A percentile compares a stretch with the other conserved stretches of the same genome.
Conservation (phyloP, 2,888 invertebrate genomes). For the Heliconius ismenius region DNA sequence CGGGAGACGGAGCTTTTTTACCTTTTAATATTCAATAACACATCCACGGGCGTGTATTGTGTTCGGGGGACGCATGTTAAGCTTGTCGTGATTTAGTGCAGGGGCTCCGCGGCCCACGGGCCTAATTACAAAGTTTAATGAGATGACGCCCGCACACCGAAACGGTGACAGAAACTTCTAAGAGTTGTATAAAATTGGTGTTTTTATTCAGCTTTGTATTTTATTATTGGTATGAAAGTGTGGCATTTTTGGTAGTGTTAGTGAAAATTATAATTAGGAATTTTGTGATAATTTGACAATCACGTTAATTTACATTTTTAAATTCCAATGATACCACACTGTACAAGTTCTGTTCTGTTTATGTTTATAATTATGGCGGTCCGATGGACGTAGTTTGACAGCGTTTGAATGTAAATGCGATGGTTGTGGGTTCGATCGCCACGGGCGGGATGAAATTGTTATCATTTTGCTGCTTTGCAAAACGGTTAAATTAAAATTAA, state of each 20-base stretch:
- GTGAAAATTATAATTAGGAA: background rate
- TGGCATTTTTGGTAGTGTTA: too few relatives aligned
- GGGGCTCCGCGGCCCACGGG: slow-evolving; percentile 66
- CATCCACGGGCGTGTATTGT: slow-evolving; percentile 65
- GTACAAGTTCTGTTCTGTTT: too few relatives aligned
- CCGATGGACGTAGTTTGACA: too few relatives aligned
- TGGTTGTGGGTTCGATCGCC: too few relatives aligned
- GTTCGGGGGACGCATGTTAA: slow-evolving; percentile 65
- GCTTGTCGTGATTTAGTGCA: slow-evolving; percentile 75
- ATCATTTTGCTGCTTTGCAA: background rate
- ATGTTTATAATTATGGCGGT: too few relatives aligned
- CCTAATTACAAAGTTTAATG: slow-evolving; percentile 80
- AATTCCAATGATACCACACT: too few relatives aligned
- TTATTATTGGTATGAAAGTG: background rate
- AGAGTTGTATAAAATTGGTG: slow-evolving; percentile 1
- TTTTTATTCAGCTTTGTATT: slow-evolving; percentile 2
- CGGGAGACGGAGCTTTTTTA: slow-evolving; percentile 54
- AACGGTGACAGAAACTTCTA: slow-evolving; percentile 25
- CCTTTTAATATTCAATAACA: slow-evolving; percentile 73
- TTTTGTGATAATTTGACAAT: background rate
- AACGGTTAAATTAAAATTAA: too few relatives aligned
- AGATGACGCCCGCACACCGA: slow-evolving; percentile 55
- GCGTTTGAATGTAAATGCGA: too few relatives aligned
- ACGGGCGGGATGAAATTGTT: too few relatives aligned
- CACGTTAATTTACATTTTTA: too few relatives aligned